These are phyloP conservation scores for Halichondria panicea DNA, from an alignment of 37 sponge, comb jelly and placozoan genomes.

Conservation along the genomic window DNA sequence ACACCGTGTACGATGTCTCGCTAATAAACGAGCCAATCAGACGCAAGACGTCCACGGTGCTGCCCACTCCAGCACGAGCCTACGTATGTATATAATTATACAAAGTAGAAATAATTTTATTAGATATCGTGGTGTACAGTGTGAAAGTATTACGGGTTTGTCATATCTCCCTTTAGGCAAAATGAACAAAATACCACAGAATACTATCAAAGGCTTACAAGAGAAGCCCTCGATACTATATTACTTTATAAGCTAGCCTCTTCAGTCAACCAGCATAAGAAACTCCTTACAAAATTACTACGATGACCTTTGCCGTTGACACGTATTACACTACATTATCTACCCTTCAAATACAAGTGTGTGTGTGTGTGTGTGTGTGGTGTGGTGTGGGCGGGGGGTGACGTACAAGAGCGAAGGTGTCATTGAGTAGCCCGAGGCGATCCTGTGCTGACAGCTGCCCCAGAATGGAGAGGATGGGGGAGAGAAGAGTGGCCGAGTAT, in stretches of 20 bases:
- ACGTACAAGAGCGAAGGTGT: constrained; percentile 78
- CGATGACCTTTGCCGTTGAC: neutral
- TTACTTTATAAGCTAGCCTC: neutral
- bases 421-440: constrained; percentile 79
- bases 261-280: no score
- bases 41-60: constrained; percentile 71
- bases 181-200: neutral
- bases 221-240: neutral
- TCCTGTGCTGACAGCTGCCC: constrained; percentile 68
- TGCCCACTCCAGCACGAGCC: constrained; percentile 69
- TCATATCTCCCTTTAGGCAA: no score
- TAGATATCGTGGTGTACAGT: no score
- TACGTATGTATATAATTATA: no score
- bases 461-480: constrained; percentile 56
- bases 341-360: no score
- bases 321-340: no score
- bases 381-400: no score
- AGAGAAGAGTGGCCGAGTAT: constrained; percentile 78
- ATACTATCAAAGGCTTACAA: neutral
- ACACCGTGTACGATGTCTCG: constrained; percentile 89
- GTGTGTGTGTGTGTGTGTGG: neutral
- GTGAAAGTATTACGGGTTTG: no score
- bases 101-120: no score
- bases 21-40: constrained; percentile 52
- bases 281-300: neutral